phyloP scores from a whole-genome alignment of 2,797 vertebrate genomes.

The Paratrypauchen microcephalus region DNA sequence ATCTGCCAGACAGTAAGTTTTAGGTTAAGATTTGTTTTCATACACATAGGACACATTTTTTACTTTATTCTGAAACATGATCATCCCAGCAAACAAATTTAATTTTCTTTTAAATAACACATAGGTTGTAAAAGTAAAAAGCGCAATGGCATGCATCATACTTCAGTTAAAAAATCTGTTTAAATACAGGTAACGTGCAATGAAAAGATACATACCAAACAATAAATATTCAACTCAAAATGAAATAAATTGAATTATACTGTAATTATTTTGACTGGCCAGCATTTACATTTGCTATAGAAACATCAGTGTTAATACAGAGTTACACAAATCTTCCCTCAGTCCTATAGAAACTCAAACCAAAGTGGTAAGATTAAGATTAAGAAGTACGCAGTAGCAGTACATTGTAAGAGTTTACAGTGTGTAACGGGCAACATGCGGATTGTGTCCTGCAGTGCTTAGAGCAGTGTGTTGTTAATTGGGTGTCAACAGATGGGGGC shows the following conservation, averaged over 20 bases:
- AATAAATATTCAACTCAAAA: no score
- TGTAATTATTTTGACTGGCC: neutral
- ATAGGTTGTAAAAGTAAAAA: no score
- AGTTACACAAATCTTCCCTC: neutral
- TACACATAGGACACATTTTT: no score
- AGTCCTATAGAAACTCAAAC: neutral
- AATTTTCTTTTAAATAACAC: no score
- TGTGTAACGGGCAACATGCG: neutral
- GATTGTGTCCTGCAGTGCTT: neutral
- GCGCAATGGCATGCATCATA: no score
- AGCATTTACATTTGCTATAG: neutral
- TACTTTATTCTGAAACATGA: no score
- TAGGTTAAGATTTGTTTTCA: no score
- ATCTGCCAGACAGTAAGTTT: neutral
- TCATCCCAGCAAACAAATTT: no score
- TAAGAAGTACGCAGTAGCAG: neutral
- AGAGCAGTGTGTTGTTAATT: constrained; percentile 22
- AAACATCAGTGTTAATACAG: neutral
- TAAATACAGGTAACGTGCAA: no score
- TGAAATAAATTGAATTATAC: neutral
- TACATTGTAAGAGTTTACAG: neutral
- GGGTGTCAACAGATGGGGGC: constrained; percentile 50
- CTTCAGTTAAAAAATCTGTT: no score
- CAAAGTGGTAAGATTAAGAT: neutral
- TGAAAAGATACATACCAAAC: no score